Conservation (phyloP, 2,797 vertebrate genomes). For the Perodicticus potto region DNA sequence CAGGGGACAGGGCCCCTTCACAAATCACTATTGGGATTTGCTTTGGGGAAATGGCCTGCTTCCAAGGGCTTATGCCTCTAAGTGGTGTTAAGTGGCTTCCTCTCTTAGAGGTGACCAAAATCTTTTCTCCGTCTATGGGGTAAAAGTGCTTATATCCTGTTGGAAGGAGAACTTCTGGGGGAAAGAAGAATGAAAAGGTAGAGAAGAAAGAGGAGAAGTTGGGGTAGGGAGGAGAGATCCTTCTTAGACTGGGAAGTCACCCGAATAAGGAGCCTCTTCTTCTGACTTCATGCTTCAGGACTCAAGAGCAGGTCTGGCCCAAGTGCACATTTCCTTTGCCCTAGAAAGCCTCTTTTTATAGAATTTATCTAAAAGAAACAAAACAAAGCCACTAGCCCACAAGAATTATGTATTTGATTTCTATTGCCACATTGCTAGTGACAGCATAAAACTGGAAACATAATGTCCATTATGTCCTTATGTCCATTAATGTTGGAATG, state of each 20-base stretch:
- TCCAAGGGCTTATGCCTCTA: neutral
- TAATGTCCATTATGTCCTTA: too few species aligned
- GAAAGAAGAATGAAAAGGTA: neutral
- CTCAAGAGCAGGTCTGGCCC: neutral
- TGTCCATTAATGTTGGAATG: neutral
- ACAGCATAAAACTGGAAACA: neutral
- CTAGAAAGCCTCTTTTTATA: neutral
- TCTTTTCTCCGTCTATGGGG: neutral
- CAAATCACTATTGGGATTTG: neutral
- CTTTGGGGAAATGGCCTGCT: neutral
- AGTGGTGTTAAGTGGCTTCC: neutral
- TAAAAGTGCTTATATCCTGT: neutral
- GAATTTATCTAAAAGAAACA: slow-evolving; percentile 1
- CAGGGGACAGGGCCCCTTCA: neutral
- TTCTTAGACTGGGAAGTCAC: neutral
- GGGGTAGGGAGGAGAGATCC: neutral
- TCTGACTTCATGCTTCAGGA: neutral
- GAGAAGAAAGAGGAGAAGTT: neutral
- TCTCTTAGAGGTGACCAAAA: neutral
- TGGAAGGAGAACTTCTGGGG: neutral
- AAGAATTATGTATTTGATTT: neutral
- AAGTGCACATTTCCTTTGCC: neutral
- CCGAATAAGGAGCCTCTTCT: neutral
- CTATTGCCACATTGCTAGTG: neutral
- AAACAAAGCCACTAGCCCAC: neutral